These are phyloP conservation scores for Callaeas wilsoni DNA, from an alignment of 2,113 vertebrate species.

Conservation along the genomic window DNA sequence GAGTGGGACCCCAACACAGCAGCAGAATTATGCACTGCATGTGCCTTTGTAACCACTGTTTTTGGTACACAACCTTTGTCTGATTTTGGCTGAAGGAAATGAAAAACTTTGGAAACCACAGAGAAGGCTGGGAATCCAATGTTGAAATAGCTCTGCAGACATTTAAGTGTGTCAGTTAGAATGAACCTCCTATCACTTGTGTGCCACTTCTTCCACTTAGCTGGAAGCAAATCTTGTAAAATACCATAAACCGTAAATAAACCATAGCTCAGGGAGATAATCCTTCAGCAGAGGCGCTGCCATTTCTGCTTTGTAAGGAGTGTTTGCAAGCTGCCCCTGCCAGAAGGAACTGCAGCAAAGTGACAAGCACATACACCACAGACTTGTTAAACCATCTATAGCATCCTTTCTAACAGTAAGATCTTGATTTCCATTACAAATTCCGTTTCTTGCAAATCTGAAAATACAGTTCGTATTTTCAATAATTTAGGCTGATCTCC, in stretches of 20 bases:
- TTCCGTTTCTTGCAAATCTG: background rate
- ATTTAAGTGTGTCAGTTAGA: background rate
- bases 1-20: background rate
- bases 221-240: background rate
- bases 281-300: background rate
- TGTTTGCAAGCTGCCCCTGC: background rate
- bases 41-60: background rate
- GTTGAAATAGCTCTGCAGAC: background rate
- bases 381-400: background rate
- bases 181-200: background rate
- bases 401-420: background rate
- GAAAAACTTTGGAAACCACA: background rate
- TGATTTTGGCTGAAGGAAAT: background rate
- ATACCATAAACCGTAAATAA: constrained; percentile 3
- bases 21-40: background rate
- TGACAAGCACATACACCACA: background rate
- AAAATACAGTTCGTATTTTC: background rate
- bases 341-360: background rate
- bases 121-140: background rate
- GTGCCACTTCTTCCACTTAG: background rate
- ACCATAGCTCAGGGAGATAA: background rate
- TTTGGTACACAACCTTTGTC: background rate
- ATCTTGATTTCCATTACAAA: background rate
- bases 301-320: background rate
- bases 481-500: background rate